phyloP scores from a whole-genome alignment of 2,113 vertebrate genomes.

The Otus sunia region DNA sequence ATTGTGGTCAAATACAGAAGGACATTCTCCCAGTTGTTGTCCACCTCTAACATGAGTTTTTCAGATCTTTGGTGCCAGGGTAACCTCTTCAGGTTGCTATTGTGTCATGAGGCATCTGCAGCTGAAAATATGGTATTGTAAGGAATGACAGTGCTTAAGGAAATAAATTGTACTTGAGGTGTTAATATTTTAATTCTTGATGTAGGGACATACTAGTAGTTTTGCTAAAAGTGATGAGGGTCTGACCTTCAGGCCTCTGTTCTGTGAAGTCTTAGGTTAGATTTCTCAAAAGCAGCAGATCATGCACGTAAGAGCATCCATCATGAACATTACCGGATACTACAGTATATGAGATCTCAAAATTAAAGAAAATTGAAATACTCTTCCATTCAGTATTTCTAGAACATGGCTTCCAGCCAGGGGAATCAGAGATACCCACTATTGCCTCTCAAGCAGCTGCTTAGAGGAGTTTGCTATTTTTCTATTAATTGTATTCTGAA shows the following conservation, averaged over 20 bases:
- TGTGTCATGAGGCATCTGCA: neutral
- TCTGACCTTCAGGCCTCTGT: accelerated
- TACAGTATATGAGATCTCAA: neutral
- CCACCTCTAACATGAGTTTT: neutral
- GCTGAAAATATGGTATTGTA: neutral
- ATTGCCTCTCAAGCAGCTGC: neutral
- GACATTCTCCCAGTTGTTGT: neutral
- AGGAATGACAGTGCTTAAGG: neutral
- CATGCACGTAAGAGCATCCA: neutral
- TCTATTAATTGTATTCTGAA: neutral
- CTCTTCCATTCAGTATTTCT: neutral
- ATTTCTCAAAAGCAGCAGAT: neutral
- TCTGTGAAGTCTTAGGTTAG: neutral
- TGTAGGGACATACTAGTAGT: accelerated
- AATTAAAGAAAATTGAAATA: neutral
- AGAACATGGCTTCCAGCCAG: neutral
- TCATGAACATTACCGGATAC: neutral
- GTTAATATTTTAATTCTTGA: neutral
- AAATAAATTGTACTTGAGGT: neutral
- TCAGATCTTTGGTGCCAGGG: neutral
- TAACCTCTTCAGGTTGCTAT: neutral
- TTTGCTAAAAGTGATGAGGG: neutral
- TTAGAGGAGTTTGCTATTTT: neutral
- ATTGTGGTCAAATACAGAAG: neutral
- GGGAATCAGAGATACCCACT: accelerated